A percentile compares a stretch with the other conserved stretches of the same genome.
Evolutionary conservation across 2,888 invertebrate species (phyloP).

Genomic region (Aporophyla nigra): DNA sequence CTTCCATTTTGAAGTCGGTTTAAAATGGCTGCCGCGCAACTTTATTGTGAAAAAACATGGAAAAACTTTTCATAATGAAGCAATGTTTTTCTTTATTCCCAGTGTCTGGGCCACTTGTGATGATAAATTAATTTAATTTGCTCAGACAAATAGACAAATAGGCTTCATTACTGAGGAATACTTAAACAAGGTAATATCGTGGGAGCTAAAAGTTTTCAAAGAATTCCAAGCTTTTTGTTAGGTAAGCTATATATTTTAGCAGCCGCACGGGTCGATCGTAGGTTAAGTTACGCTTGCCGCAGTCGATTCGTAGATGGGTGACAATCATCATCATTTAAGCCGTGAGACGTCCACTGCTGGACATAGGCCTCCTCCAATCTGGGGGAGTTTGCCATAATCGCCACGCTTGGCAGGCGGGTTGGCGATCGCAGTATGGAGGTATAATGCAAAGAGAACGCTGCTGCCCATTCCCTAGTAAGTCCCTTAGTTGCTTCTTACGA

Average conservation of each 20-base stretch:
- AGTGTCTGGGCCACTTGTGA: slow-evolving; percentile 10
- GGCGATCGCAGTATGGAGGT: too few relatives aligned
- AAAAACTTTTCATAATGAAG: slow-evolving; percentile 39
- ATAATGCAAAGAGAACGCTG: too few relatives aligned
- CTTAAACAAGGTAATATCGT: slow-evolving; percentile 26
- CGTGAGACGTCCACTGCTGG: too few relatives aligned
- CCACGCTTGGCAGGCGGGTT: too few relatives aligned
- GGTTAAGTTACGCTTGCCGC: too few relatives aligned
- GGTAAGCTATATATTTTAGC: not conserved
- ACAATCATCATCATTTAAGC: too few relatives aligned
- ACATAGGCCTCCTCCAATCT: too few relatives aligned
- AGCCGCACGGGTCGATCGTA: too few relatives aligned
- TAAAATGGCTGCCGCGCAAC: not conserved
- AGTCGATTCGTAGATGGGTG: too few relatives aligned
- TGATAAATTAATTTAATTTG: slow-evolving; percentile 56
- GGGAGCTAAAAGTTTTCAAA: slow-evolving; percentile 1
- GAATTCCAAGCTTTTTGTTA: not conserved
- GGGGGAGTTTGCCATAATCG: too few relatives aligned
- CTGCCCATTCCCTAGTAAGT: too few relatives aligned
- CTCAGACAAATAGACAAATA: slow-evolving; percentile 48
- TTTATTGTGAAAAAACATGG: slow-evolving; percentile 5
- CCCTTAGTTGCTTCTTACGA: too few relatives aligned
- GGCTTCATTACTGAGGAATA: slow-evolving; percentile 37
- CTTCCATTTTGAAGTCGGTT: not conserved
- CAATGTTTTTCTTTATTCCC: slow-evolving; percentile 30